Percentiles rank a stretch among this genome's conserved stretches.
Evolutionary conservation across 2,888 invertebrate genomes (phyloP).

Genomic region (Smittia sp.): DNA sequence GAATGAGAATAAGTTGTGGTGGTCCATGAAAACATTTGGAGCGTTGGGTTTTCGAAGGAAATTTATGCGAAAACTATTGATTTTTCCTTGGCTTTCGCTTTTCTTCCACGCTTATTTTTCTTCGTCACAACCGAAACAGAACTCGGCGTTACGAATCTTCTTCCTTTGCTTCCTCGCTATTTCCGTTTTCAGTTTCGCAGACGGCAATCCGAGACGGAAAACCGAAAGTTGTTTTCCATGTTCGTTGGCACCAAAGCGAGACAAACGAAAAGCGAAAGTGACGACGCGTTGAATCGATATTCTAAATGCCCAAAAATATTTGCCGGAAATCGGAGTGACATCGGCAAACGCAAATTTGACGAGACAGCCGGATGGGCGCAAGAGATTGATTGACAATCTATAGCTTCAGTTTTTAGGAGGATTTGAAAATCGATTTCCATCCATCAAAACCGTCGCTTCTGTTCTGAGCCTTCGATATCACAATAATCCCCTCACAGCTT

Average conservation of each 20-base stretch:
- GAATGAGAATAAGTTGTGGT: background rate
- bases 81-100: background rate
- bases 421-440: background rate
- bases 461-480: background rate
- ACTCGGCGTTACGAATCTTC: background rate
- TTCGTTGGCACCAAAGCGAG: no score
- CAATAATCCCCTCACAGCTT: background rate
- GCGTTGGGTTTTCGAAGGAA: background rate
- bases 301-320: no score
- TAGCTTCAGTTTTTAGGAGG: background rate
- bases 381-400: background rate
- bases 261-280: no score
- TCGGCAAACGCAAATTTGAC: background rate
- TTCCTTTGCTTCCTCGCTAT: background rate
- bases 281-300: no score
- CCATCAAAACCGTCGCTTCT: background rate
- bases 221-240: background rate
- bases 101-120: background rate
- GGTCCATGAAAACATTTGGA: background rate
- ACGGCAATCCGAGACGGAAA: background rate
- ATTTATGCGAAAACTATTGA: conserved; percentile 11
- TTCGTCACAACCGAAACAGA: no score
- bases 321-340: no score
- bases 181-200: background rate
- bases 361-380: background rate